Percentiles rank a stretch among this genome's conserved stretches.
Evolutionary conservation across 2,888 invertebrate genomes (phyloP).

Genomic region (Boloria euphrosyne): DNA sequence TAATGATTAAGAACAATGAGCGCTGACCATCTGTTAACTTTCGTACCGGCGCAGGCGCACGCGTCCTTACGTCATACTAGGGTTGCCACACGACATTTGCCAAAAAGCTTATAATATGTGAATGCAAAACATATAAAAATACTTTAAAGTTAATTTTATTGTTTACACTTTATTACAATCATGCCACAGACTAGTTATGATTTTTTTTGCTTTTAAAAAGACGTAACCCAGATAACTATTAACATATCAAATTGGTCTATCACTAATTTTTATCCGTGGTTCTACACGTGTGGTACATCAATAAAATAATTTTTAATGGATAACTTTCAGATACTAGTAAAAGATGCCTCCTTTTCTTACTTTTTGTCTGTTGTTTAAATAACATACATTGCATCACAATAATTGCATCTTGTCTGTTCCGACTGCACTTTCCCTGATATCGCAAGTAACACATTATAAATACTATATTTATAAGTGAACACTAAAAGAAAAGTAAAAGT

Average conservation of each 20-base stretch:
- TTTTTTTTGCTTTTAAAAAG: no score
- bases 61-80: constrained; percentile 40
- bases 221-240: no score
- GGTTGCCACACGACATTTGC: constrained; percentile 32
- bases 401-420: constrained; percentile 28
- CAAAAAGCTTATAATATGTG: not conserved
- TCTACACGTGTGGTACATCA: no score
- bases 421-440: constrained; percentile 33
- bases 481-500: constrained; percentile 27
- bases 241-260: not conserved
- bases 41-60: constrained; percentile 42
- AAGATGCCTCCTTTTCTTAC: not conserved
- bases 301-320: no score
- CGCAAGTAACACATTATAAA: constrained; percentile 11
- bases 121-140: no score
- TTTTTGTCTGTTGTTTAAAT: not conserved
- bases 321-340: no score
- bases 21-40: constrained; percentile 26
- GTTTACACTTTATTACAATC: no score
- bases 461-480: constrained; percentile 29
- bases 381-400: constrained; percentile 22
- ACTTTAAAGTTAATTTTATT: no score
- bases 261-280: no score
- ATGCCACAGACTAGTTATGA: no score
- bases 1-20: constrained; percentile 25